Evolutionary conservation across 2,113 vertebrate genomes (phyloP).

Genomic region (Nansenia antarctica): DNA sequence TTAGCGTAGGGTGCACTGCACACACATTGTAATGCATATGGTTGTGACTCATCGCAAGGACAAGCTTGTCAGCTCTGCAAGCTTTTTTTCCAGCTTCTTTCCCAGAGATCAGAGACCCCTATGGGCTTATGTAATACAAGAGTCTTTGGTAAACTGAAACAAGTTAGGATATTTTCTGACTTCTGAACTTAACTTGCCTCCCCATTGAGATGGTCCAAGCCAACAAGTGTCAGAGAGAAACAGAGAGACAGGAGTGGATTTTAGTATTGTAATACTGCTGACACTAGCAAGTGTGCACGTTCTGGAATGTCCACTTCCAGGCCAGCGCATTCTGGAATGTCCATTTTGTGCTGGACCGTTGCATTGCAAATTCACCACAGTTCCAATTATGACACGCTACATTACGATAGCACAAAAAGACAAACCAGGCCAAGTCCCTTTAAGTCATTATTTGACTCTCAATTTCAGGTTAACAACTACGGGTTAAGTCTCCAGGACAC

Average conservation of each 20-base stretch:
- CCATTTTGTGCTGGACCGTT: constrained; percentile 3
- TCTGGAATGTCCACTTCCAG: too few species aligned
- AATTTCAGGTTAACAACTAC: constrained; percentile 15
- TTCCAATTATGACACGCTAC: constrained; percentile 6
- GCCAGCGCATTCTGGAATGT: not conserved
- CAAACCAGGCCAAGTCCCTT: constrained; percentile 47
- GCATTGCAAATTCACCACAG: constrained; percentile 3
- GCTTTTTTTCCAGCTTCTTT: constrained; percentile 19
- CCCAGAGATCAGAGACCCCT: not conserved
- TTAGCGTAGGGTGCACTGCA: constrained; percentile 52
- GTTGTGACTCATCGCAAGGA: constrained; percentile 41
- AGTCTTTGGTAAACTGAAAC: not conserved
- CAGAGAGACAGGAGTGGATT: too few species aligned
- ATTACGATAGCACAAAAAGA: not conserved
- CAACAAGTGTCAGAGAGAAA: too few species aligned
- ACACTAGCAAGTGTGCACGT: too few species aligned
- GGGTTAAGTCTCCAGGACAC: not conserved
- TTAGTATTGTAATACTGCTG: too few species aligned
- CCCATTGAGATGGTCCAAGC: not conserved
- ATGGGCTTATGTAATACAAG: constrained; percentile 11
- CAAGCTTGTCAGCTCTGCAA: constrained; percentile 50
- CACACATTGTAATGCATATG: constrained; percentile 70
- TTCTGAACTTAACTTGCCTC: not conserved
- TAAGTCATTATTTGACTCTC: not conserved
- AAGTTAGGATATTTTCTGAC: not conserved